Conservation (phyloP, 2,888 invertebrate genomes). For the Galerucella nymphaeae region DNA sequence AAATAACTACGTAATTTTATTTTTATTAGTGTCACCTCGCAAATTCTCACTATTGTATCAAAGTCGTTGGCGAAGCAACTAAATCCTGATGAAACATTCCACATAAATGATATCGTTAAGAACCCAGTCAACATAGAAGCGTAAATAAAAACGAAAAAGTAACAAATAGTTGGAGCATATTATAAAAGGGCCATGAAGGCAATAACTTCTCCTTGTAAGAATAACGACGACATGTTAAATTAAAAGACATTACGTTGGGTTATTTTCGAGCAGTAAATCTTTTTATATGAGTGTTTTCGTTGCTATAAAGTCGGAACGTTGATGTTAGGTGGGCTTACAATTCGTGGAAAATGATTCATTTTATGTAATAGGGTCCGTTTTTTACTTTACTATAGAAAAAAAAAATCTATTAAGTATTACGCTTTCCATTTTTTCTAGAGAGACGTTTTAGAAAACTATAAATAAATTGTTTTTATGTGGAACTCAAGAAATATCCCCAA, state of each 20-base stretch:
- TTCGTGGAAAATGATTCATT: conserved; percentile 46
- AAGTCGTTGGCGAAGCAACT: background rate
- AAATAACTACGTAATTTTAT: background rate
- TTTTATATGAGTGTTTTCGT: conserved; percentile 62
- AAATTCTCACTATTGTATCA: background rate
- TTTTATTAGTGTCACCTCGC: background rate
- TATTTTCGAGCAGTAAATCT: conserved; percentile 62
- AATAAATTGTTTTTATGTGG: too few species aligned
- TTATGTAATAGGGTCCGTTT: background rate
- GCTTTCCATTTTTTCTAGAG: too few species aligned
- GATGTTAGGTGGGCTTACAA: conserved; percentile 35
- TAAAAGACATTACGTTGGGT: conserved; percentile 61
- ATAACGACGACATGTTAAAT: conserved; percentile 61
- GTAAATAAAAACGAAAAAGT: conserved; percentile 34
- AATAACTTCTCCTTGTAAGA: conserved; percentile 52
- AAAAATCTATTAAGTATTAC: too few species aligned
- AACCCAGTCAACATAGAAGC: conserved; percentile 9
- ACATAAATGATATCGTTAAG: conserved; percentile 17
- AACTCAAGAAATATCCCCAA: too few species aligned
- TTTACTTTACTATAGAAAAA: background rate
- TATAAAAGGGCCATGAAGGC: conserved; percentile 40
- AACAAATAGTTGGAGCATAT: conserved; percentile 39
- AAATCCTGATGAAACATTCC: conserved; percentile 14
- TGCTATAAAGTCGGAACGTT: conserved; percentile 55
- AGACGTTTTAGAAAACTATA: too few species aligned